Evolutionary conservation across 2,797 vertebrate species (phyloP).

Genomic region (Coregonus suidteri): DNA sequence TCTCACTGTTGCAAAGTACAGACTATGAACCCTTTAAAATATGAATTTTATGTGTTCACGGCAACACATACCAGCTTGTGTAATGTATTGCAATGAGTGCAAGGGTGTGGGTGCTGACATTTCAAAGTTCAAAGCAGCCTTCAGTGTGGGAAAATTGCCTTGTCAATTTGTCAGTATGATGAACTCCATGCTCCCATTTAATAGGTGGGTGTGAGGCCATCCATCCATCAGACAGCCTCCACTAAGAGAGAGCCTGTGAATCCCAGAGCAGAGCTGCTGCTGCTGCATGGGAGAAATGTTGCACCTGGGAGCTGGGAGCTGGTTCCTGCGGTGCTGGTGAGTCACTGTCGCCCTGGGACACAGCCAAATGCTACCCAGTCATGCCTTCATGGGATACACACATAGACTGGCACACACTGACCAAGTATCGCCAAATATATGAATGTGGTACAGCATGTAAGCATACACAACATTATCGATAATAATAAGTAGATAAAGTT

Average conservation of each 20-base stretch:
- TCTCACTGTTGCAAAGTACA: neutral
- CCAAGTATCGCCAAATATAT: neutral
- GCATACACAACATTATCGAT: neutral
- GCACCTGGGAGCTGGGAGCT: too few relatives aligned
- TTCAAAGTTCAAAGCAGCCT: neutral
- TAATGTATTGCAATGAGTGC: neutral
- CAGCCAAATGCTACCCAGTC: neutral
- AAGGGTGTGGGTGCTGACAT: constrained; percentile 1
- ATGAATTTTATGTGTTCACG: neutral
- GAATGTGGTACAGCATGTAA: neutral
- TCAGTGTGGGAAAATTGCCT: neutral
- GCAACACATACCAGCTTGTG: neutral
- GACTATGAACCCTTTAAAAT: neutral
- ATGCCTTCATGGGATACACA: neutral
- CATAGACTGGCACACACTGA: neutral
- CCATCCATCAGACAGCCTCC: neutral
- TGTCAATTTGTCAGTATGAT: constrained; percentile 1
- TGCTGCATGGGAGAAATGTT: too few relatives aligned
- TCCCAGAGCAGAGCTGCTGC: neutral
- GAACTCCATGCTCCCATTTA: neutral
- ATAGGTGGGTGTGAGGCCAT: neutral
- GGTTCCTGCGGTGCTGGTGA: neutral
- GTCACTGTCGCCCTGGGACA: neutral
- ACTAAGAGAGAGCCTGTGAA: neutral
- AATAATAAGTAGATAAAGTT: neutral